Evolutionary conservation across 2,797 vertebrate genomes (phyloP).

Genomic region (Necrosyrtes monachus): DNA sequence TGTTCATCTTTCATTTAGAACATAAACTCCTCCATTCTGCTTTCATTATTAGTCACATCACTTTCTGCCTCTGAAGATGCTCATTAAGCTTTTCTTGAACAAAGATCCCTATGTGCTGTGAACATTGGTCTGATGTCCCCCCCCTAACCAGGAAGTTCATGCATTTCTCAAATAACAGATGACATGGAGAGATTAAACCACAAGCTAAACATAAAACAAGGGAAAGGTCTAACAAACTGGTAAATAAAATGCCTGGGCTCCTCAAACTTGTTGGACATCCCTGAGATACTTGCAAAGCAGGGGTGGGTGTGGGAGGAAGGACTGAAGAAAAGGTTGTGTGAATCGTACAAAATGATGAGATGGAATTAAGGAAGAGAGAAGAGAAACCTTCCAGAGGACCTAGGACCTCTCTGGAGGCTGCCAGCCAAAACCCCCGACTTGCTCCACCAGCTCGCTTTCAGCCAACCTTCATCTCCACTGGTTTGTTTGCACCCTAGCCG

Average conservation of each 20-base stretch:
- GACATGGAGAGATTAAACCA: neutral
- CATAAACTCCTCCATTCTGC: neutral
- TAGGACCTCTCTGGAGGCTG: neutral
- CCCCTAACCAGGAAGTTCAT: neutral
- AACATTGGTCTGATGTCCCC: neutral
- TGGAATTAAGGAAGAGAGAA: neutral
- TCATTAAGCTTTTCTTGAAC: conserved; percentile 3
- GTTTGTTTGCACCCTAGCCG: neutral
- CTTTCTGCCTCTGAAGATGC: neutral
- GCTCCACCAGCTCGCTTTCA: neutral
- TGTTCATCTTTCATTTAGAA: neutral
- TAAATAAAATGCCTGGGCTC: neutral
- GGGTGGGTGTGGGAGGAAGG: neutral
- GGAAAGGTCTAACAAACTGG: neutral
- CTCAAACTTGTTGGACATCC: neutral
- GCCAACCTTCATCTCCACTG: neutral
- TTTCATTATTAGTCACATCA: neutral
- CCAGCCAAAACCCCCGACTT: neutral
- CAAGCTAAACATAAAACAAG: neutral
- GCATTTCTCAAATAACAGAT: neutral
- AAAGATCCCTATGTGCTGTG: neutral
- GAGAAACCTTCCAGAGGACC: neutral
- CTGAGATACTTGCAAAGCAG: neutral
- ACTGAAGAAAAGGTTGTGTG: neutral
- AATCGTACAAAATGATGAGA: neutral